Conservation (phyloP, 2,113 vertebrate genomes). For the Puffinus mauretanicus region DNA sequence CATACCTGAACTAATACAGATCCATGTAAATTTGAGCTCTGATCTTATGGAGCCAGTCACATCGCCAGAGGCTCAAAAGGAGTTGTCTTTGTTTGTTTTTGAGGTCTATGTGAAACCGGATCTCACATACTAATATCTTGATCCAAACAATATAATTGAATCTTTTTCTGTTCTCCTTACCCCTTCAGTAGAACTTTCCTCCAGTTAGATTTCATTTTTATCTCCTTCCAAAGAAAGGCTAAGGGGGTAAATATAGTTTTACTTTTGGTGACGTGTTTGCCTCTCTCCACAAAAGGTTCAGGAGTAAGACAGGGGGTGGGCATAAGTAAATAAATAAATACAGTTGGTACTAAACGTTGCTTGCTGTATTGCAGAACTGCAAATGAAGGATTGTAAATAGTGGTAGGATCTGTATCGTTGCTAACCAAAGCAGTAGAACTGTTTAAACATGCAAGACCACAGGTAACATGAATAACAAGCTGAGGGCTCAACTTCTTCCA, state of each 20-base stretch:
- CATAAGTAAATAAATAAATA: not conserved
- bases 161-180: slow-evolving; percentile 24
- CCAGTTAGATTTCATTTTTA: slow-evolving; percentile 10
- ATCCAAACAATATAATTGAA: slow-evolving; percentile 40
- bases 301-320: fast-evolving
- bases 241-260: not conserved
- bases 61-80: slow-evolving; percentile 34
- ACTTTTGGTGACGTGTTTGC: not conserved
- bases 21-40: slow-evolving; percentile 72
- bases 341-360: not conserved
- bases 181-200: slow-evolving; percentile 33
- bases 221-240: not conserved
- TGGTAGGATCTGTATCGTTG: not conserved
- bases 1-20: slow-evolving; percentile 73
- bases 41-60: slow-evolving; percentile 61
- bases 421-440: not conserved
- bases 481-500: not conserved
- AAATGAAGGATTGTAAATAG: not conserved
- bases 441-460: slow-evolving; percentile 4
- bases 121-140: slow-evolving; percentile 65
- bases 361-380: not conserved
- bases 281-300: not conserved
- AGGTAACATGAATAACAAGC: not conserved
- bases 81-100: slow-evolving; percentile 53
- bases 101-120: slow-evolving; percentile 65